Conservation (phyloP, 2,797 vertebrate species). For the Sebastes goodei region DNA sequence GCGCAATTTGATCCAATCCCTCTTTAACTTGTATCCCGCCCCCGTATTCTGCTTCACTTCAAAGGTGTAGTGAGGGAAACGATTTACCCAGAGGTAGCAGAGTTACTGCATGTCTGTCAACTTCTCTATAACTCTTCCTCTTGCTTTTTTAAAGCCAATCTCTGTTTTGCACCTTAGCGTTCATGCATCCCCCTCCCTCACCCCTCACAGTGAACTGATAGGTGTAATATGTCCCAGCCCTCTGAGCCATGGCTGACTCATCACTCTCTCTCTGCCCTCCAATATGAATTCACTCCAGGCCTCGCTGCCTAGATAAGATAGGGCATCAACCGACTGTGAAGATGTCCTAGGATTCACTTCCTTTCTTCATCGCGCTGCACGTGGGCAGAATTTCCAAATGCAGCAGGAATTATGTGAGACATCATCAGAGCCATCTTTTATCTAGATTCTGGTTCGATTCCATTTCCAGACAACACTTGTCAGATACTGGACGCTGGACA, state of each 20-base stretch:
- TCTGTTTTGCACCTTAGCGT: conserved; percentile 27
- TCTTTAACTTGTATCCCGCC: neutral
- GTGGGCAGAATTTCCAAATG: conserved; percentile 24
- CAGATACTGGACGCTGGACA: neutral
- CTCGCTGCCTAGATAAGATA: conserved; percentile 48
- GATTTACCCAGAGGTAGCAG: conserved; percentile 11
- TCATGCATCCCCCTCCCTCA: conserved; percentile 9
- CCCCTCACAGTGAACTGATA: conserved; percentile 41
- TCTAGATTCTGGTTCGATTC: neutral
- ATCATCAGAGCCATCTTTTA: neutral
- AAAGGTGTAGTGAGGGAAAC: neutral
- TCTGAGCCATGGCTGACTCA: conserved; percentile 71
- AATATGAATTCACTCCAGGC: conserved; percentile 65
- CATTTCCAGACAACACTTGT: neutral
- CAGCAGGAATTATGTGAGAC: conserved; percentile 7
- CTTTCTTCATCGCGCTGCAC: conserved; percentile 14
- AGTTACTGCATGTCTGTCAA: conserved; percentile 29
- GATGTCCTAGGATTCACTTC: conserved; percentile 43
- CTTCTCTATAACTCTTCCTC: conserved; percentile 22
- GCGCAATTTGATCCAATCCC: neutral
- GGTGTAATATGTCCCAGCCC: conserved; percentile 59
- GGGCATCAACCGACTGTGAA: conserved; percentile 42
- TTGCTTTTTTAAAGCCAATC: conserved; percentile 30
- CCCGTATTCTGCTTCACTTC: neutral
- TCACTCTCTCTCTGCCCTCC: conserved; percentile 54